These are phyloP conservation scores for Hypocryptadius cinnamomeus DNA, from an alignment of 2,113 vertebrate species.

Conservation along the genomic window DNA sequence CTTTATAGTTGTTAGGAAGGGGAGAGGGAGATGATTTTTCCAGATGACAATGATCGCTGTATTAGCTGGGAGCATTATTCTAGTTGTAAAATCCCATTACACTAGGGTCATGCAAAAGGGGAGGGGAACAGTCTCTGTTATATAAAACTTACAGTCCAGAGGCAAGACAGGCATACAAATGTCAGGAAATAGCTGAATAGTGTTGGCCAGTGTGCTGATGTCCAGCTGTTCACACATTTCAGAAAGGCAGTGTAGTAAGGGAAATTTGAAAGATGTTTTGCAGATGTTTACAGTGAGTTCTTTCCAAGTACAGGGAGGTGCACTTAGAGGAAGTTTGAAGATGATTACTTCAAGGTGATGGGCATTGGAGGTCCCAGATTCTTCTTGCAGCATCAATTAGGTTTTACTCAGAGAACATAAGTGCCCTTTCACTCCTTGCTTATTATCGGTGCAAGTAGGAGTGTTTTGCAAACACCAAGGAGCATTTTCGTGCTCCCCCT, in stretches of 20 bases:
- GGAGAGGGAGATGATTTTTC: slow-evolving; percentile 1
- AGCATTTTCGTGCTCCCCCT: neutral
- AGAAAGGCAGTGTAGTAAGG: neutral
- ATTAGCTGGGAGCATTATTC: neutral
- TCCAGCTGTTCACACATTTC: slow-evolving; percentile 1
- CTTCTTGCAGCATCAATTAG: neutral
- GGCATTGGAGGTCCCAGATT: neutral
- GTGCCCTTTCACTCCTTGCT: neutral
- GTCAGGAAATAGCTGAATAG: slow-evolving; percentile 10
- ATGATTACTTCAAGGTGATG: neutral
- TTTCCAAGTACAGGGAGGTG: neutral
- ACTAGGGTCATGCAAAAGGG: neutral
- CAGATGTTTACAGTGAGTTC: neutral
- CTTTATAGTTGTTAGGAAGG: neutral
- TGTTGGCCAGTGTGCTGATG: neutral
- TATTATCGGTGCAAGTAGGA: neutral
- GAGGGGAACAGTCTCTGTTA: neutral
- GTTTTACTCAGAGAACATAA: neutral
- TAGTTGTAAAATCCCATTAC: neutral
- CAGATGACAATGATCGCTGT: neutral
- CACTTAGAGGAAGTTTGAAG: neutral
- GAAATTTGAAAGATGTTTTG: neutral
- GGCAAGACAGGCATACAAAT: neutral
- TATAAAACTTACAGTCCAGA: neutral
- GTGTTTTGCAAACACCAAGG: neutral